Evolutionary conservation across 1,140 invertebrate species (phyloP), one percentile per base, ranked within the genome.

Genomic region (Drosophila parabipectinata): DNA sequence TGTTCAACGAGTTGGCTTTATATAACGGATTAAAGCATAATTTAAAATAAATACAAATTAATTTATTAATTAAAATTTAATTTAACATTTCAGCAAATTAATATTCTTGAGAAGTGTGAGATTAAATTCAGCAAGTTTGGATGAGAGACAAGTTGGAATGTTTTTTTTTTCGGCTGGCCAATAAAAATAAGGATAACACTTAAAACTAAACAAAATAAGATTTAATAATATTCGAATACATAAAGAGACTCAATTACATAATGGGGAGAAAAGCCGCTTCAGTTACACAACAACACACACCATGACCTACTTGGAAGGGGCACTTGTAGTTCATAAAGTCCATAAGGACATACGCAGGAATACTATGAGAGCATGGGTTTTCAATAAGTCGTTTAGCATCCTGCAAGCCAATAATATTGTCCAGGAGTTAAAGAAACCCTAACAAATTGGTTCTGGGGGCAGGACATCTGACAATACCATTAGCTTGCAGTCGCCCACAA

Each of bases 91-190:
- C 21, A 21, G 21, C 21, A 21, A 37, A 37, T 0, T 37, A 37
- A 52, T 32, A 51, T 67, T 51, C 58, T 51, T 51, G 18, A 41
- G 18, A 34, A 53, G 0, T 44, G 8, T 44, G 15, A 39, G 34
- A 37, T 37, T 37, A 52, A n/a, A 52, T 84, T 84, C 63, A 77
- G 67, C 67, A 72, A 56, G 24, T 41, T 32, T 32, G 63, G 39
- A 59, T 41, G 54, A 73, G 47, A 73, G 48, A 32, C 61, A 47
- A 52, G 53, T 53, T 63, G 81, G 81, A 85, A 85, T 87, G 77
- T 47, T 44, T 44, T 44, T 44, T 44, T 41, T 37, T 64, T 78
- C 18, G 18, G 52, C 37, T 32, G 52, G 41, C 67, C 62, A 51
- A 68, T 72, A 63, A 50, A 50, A 56, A 60, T 47, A 26, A 61